Evolutionary conservation across 1,140 invertebrate genomes (phyloP), one percentile per base, ranked within the genome.

Genomic region (Nebria ingens): DNA sequence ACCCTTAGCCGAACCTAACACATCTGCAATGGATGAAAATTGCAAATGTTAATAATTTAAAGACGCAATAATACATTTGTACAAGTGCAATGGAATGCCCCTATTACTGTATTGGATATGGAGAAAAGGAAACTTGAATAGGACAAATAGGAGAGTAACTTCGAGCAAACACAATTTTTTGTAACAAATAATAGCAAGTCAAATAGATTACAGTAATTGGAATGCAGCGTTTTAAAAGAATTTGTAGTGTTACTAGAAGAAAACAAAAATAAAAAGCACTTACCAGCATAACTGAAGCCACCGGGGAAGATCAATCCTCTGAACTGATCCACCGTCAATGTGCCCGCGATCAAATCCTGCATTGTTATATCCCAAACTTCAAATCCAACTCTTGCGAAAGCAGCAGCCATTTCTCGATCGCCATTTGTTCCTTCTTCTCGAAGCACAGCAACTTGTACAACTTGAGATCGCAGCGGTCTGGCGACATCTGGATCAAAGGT

Each of bases 341-440:
- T 76, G 58, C 80, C 77, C 25, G 75, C 72, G 12, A 92, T 66
- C 13, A 97, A 69, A 77, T 97, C 93, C 61, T 89, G 86, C 87
- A 95, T 93, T 0, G 90, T 91, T 0, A 97, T 80, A 71, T 97
- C 93, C 75, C 86, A 91, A 3, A 92, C 88, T 66, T 91, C 84
- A 69, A 98, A 99, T 53, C 93, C 92, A 19, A 89, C 92, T 74
- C 87, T 80, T 58, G 87, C 75, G n/a, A 98, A 78, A 11, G 91
- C 84, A n/a, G 92, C 91, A 9, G 89, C 87, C 95, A 99, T 98
- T 78, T 98, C 96, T 54, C 95, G 75, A 68, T 98, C 96, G 34
- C 95, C 94, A 68, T 99, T 99, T 22, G 83, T 89, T 60, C 96
- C 96, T 84, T 99, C 96, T 75, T 99, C 96, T 45, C 96, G 76